Conservation (phyloP, 1,140 invertebrate genomes). For the Meloidogyne chitwoodi region DNA sequence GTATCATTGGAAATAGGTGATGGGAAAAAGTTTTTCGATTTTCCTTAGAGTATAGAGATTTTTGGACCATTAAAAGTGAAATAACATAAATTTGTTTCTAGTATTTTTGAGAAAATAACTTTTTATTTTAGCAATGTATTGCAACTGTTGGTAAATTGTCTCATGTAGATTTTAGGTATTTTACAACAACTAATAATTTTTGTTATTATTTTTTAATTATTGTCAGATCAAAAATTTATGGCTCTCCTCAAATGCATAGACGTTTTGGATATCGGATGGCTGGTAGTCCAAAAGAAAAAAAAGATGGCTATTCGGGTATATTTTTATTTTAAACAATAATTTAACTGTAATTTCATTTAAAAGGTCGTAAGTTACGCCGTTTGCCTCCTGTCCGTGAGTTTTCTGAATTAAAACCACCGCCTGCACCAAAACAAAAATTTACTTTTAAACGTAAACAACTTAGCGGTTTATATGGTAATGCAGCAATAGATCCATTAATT, state of each 20-base stretch:
- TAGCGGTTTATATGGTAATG: conserved; percentile 24
- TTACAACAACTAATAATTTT: not conserved
- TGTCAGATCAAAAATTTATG: conserved; percentile 37
- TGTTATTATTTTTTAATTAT: not conserved
- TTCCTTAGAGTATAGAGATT: too few species aligned
- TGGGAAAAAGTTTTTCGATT: too few species aligned
- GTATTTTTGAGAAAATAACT: not conserved
- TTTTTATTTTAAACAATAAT: not conserved
- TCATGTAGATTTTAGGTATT: conserved; percentile 70
- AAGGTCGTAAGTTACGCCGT: conserved; percentile 77
- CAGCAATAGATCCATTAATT: conserved; percentile 23
- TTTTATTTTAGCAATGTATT: conserved; percentile 69
- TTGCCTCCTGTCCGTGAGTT: conserved; percentile 62
- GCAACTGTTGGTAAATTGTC: conserved; percentile 83
- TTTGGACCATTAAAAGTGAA: too few species aligned
- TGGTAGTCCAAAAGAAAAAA: conserved; percentile 61
- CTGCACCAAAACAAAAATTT: conserved; percentile 42
- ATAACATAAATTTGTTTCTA: not conserved
- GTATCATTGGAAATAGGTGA: too few species aligned
- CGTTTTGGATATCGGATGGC: conserved; percentile 65
- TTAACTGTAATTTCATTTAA: not conserved
- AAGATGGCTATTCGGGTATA: not conserved
- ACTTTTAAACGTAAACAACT: conserved; percentile 44
- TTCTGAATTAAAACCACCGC: conserved; percentile 31
- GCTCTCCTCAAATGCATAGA: conserved; percentile 57